Conservation (phyloP, 2,797 vertebrate species). For the Lagocephalus sceleratus region DNA sequence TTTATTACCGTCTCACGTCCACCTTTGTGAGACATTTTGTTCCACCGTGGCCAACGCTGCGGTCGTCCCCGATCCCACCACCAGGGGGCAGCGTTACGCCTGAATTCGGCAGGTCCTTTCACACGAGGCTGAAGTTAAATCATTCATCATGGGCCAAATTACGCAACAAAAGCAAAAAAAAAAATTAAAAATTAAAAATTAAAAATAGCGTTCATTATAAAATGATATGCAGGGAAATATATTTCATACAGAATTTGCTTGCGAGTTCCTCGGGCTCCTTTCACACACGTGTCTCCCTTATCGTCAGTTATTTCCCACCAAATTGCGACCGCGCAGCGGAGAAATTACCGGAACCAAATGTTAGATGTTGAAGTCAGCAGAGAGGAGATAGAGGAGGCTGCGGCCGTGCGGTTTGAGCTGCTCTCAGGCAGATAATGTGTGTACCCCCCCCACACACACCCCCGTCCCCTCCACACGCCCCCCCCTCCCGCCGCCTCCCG, state of each 20-base stretch:
- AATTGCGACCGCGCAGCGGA: background rate
- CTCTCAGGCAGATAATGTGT: constrained; percentile 67
- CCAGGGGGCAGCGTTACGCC: constrained; percentile 56
- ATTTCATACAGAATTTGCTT: constrained; percentile 4
- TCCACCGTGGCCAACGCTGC: background rate
- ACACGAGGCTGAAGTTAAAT: too few relatives aligned
- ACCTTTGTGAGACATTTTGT: too few relatives aligned
- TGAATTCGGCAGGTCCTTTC: constrained; percentile 1
- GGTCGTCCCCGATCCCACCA: constrained; percentile 16
- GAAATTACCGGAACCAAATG: constrained; percentile 32
- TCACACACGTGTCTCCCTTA: background rate
- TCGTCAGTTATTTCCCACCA: constrained; percentile 1
- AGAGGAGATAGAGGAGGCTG: constrained; percentile 43
- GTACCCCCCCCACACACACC: constrained; percentile 36
- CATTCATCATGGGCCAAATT: too few relatives aligned
- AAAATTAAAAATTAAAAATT: background rate
- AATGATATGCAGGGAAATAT: background rate
- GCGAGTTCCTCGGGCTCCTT: background rate
- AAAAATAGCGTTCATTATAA: background rate
- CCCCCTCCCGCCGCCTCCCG: constrained; percentile 35
- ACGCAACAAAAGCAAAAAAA: too few relatives aligned
- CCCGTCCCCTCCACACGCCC: background rate
- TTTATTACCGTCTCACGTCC: too few relatives aligned
- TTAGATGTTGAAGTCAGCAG: constrained; percentile 42
- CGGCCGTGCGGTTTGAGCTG: constrained; percentile 40